Base-by-base conservation (phyloP, 92 coral and sea anemone species). In the Chrysogorgia sp. region DNA sequence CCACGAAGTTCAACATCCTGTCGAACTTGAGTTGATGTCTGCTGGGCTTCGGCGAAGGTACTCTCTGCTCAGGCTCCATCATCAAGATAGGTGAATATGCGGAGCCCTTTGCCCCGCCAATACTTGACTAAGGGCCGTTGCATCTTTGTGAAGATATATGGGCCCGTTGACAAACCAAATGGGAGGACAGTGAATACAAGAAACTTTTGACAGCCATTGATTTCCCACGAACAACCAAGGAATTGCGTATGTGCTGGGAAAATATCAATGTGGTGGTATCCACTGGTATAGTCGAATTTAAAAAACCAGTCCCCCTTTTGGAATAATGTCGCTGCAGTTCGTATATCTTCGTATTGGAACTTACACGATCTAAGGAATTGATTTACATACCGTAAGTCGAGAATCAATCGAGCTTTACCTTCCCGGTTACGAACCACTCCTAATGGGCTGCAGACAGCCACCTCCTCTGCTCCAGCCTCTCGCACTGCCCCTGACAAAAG, bases 311-410 rank as follows among this genome's bases (percentile, higher is more conserved):
- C 86, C 40, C 83, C 77, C 14, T 40, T 37, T 29, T 71, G 33
- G 23, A 84, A 76, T 62, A 88, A 31, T 2, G 75, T 68, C 4
- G 88, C 31, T 7, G 88, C 88, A 21, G 83, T 74, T 20, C 75
- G 71, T 30, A 89, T 81, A 34, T 75, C 87, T 62, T 85, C 83
- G 43, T 82, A 86, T 47, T 82, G 60, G 52, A 85, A 89, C 55
- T 66, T 85, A 34, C 77, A 74, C 2, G 67, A 62, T 41, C 78
- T 37, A 43, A 88, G 67, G 53, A 75, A 80, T 10, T 64, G 49
- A 58, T 88, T 88, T 0, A 88, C 79, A 64, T 81, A 81, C 47
- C 84, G 80, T 2, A 81, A 31, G 64, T 81, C 84, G 64, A 81
- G 43, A 43, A 88, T 84, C 37, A 84, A 48, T 32, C 86, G 63